These are phyloP conservation scores for Drosophila athabasca DNA, from an alignment of 1,140 invertebrate species.

Conservation along the genomic window DNA sequence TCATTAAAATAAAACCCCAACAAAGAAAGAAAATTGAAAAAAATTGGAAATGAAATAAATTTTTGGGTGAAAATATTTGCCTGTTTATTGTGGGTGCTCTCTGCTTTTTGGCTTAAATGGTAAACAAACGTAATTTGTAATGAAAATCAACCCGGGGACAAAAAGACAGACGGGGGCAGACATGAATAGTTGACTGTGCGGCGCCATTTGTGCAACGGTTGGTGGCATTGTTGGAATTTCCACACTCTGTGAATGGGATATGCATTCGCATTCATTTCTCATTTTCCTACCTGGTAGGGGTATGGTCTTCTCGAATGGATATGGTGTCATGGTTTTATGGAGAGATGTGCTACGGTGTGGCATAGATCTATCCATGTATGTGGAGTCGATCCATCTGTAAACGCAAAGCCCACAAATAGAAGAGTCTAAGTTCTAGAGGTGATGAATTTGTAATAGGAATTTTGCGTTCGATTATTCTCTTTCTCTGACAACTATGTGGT, in stretches of 20 bases:
- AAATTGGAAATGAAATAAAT: conserved; percentile 11
- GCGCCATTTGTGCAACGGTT: conserved; percentile 20
- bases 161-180: conserved; percentile 10
- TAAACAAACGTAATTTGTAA: conserved; percentile 76
- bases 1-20: background rate
- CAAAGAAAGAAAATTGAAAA: conserved; percentile 13
- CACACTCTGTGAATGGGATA: conserved; percentile 28
- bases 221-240: conserved; percentile 56
- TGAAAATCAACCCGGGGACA: conserved; percentile 58
- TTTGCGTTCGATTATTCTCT: too few relatives aligned
- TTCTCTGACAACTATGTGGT: too few relatives aligned
- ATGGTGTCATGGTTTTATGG: too few relatives aligned
- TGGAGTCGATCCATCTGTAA: too few relatives aligned
- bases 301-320: too few relatives aligned
- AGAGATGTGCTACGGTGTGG: too few relatives aligned
- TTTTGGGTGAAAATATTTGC: conserved; percentile 45
- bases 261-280: conserved; percentile 3
- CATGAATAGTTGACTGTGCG: conserved; percentile 32
- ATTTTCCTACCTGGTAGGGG: too few relatives aligned
- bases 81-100: conserved; percentile 8
- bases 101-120: conserved; percentile 53
- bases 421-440: too few relatives aligned
- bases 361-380: too few relatives aligned
- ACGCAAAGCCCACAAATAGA: too few relatives aligned
- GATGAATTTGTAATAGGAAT: too few relatives aligned